Base-by-base conservation (phyloP, 2,888 invertebrate species). In the Uropetala carovei region DNA sequence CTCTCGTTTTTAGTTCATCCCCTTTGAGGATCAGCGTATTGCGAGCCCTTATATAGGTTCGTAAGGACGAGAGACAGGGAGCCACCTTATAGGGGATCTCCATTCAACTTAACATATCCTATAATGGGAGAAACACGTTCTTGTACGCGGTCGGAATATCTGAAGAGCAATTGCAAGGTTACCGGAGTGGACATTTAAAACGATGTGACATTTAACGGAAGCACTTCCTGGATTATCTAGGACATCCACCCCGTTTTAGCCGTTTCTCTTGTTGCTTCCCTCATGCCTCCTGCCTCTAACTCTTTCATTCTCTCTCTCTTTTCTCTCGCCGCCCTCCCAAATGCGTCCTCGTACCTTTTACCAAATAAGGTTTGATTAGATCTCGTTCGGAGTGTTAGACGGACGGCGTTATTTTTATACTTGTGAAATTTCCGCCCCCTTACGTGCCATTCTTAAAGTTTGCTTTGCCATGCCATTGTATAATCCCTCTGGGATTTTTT, bases 131-230 rank as follows among this genome's bases (percentile, higher is more conserved):
- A 64, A 43, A 89, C 64, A 68, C 64, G 56, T 56, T 64, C 64
- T 30, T 18, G 27, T 59, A 16, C 13, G 60, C 64, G 64, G 64
- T 13, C n/a, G 89, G 64, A 89, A 64, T 58, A 75, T 64, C n/a
- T 64, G 30, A 30, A 43, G 18, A 43, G 89, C 64, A 43, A 60
- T 60, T 27, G 89, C 89, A 89, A 89, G 89, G 89, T 89, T 89
- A 64, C 18, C 60, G 30, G 60, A 59, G 64, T 64, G 89, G 86
- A 64, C 89, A 89, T 89, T 89, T 89, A 89, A 89, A 89, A 58
- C 64, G 68, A 43, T n/a, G 89, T 60, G 89, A 89, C 89, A 64
- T 89, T 89, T 89, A 89, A 89, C 89, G 89, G 89, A 89, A 89
- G 64, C 89, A 89, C 89, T 89, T 89, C 89, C 64, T 68, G 89